These are phyloP conservation scores for Promerops cafer DNA, from an alignment of 2,113 vertebrate genomes.

Conservation along the genomic window DNA sequence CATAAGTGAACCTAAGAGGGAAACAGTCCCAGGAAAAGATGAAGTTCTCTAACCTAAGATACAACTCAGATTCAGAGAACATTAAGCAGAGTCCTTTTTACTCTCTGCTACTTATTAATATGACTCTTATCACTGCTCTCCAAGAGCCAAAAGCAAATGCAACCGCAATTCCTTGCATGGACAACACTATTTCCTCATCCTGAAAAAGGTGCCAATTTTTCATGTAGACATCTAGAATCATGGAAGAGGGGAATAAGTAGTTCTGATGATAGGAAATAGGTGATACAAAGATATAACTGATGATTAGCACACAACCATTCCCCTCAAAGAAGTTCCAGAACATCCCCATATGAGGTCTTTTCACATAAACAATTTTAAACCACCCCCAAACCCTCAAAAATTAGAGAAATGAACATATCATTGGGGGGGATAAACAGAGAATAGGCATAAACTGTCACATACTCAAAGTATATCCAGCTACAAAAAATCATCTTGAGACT, in stretches of 20 bases:
- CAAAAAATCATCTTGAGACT: constrained; percentile 6
- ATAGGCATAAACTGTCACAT: background rate
- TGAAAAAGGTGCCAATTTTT: background rate
- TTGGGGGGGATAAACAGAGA: background rate
- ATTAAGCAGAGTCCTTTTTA: background rate
- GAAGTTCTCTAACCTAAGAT: background rate
- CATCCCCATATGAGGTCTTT: background rate
- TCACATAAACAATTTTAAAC: background rate
- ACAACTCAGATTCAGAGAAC: background rate
- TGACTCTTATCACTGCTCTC: background rate
- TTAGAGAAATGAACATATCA: background rate
- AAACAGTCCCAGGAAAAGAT: background rate
- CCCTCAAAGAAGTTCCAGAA: background rate
- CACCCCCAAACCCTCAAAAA: background rate
- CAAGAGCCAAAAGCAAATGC: background rate
- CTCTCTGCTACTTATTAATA: background rate
- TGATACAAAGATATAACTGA: background rate
- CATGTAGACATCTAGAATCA: background rate
- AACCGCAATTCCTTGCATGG: background rate
- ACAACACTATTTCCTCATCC: background rate
- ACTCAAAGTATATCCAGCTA: background rate
- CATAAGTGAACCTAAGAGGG: background rate
- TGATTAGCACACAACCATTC: background rate
- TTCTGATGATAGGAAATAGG: background rate
- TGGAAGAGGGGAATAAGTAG: background rate